A percentile compares a stretch with the other conserved stretches of the same genome.
phyloP scores from a whole-genome alignment of 2,888 invertebrate genomes.

The Caenorhabditis afra region DNA sequence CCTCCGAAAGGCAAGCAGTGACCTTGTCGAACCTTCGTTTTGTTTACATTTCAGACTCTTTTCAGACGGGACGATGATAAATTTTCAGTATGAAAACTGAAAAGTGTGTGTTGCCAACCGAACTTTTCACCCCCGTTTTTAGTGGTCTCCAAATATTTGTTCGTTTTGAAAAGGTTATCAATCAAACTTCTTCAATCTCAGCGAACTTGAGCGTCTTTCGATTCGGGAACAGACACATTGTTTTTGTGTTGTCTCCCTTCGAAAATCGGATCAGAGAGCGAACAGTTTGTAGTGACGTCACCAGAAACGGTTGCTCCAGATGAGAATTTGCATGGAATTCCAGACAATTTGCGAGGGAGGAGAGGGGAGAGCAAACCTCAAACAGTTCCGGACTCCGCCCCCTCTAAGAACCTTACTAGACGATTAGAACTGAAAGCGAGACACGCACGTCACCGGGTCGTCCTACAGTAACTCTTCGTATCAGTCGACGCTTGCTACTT shows the following conservation, averaged over 20 bases:
- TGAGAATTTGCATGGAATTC: too few species aligned
- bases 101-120: conserved; percentile 31
- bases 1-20: conserved; percentile 11
- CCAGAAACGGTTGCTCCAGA: conserved; percentile 15
- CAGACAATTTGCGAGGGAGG: too few species aligned
- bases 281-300: conserved; percentile 36
- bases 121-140: conserved; percentile 39
- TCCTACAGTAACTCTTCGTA: conserved; percentile 15
- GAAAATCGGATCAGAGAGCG: conserved; percentile 32
- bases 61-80: conserved; percentile 16
- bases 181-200: conserved; percentile 29
- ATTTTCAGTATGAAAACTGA: conserved; percentile 13
- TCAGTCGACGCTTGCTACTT: conserved; percentile 41
- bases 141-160: conserved; percentile 47
- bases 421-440: conserved; percentile 36
- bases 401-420: conserved; percentile 27
- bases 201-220: background rate
- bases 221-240: background rate
- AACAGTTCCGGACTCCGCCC: conserved; percentile 23
- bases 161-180: conserved; percentile 29
- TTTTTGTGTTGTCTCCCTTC: background rate
- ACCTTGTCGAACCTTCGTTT: conserved; percentile 34
- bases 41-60: conserved; percentile 33
- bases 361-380: conserved; percentile 35
- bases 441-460: conserved; percentile 20